Conservation (phyloP, 2,888 invertebrate species). For the Metacarcinus magister region DNA sequence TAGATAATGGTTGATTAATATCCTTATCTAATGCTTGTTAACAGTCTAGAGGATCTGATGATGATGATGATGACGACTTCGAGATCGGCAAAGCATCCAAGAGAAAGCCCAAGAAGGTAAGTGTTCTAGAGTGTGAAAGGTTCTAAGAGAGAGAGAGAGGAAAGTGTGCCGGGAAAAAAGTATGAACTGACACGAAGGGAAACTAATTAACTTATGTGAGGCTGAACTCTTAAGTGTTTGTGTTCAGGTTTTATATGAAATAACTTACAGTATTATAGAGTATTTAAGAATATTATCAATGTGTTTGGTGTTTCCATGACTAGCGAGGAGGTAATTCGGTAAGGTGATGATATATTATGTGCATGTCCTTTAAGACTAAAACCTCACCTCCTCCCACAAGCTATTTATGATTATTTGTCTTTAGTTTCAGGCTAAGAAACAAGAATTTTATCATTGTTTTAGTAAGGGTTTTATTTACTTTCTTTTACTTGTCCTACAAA, state of each 20-base stretch:
- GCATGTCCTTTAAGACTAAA: neutral
- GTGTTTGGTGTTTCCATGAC: conserved; percentile 21
- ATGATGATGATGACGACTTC: conserved; percentile 30
- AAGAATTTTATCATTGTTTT: neutral
- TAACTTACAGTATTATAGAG: no score
- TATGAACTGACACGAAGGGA: neutral
- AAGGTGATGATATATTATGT: neutral
- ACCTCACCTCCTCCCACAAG: neutral
- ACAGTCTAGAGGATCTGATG: neutral
- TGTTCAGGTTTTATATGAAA: no score
- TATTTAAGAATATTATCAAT: neutral
- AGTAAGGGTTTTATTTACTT: neutral
- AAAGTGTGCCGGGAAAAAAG: neutral
- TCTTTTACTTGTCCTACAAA: neutral
- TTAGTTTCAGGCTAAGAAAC: neutral
- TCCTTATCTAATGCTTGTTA: neutral
- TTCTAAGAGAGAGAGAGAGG: neutral
- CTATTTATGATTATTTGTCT: neutral
- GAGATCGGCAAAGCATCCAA: conserved; percentile 29
- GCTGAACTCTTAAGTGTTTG: no score
- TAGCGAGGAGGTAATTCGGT: conserved; percentile 48
- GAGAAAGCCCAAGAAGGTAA: conserved; percentile 1
- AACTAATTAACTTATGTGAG: neutral
- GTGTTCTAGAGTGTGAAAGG: neutral
- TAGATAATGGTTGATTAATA: neutral